Percentiles rank a stretch among this genome's conserved stretches.
phyloP scores from a whole-genome alignment of 30 jellyfish, hydroid and myxozoan genomes.

The Phacellophora camtschatica region DNA sequence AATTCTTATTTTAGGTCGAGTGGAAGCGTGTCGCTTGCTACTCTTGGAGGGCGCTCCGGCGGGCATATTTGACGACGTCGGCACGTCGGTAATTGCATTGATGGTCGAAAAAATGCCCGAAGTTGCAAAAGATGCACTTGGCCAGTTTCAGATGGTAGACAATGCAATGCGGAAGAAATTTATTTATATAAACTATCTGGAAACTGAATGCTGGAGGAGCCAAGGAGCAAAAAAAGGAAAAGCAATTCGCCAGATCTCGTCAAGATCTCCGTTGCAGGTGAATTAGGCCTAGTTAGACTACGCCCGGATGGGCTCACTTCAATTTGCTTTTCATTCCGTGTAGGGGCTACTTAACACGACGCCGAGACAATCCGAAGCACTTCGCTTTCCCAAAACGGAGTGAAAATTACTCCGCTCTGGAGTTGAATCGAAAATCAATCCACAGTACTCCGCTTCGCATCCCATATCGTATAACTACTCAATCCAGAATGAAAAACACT shows the following conservation, averaged over 20 bases:
- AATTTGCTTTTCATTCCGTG: too few species aligned
- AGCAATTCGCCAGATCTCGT: slow-evolving; percentile 62
- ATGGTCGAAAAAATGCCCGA: slow-evolving; percentile 96
- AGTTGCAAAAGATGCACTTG: slow-evolving; percentile 88
- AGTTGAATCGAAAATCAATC: neutral
- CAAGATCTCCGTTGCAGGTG: slow-evolving; percentile 86
- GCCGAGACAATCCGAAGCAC: too few species aligned
- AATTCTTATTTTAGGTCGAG: slow-evolving; percentile 60
- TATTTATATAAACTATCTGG: slow-evolving; percentile 70
- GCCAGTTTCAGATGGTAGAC: slow-evolving; percentile 75
- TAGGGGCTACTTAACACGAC: too few species aligned
- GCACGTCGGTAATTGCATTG: slow-evolving; percentile 69
- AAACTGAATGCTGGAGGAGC: slow-evolving; percentile 57
- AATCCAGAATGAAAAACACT: too few species aligned
- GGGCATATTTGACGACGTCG: slow-evolving; percentile 90
- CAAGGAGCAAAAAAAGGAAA: slow-evolving; percentile 42
- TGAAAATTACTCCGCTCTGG: neutral
- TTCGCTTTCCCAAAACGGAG: too few species aligned
- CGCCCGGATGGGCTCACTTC: too few species aligned
- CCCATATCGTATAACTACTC: neutral
- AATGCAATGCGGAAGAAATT: slow-evolving; percentile 66
- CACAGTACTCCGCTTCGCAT: neutral
- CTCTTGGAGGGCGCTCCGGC: slow-evolving; percentile 91
- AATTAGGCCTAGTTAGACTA: neutral
- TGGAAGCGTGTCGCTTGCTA: slow-evolving; percentile 69